Evolutionary conservation across 2,888 invertebrate genomes (phyloP), one percentile per base, ranked within the genome.

Genomic region (Dione juno): DNA sequence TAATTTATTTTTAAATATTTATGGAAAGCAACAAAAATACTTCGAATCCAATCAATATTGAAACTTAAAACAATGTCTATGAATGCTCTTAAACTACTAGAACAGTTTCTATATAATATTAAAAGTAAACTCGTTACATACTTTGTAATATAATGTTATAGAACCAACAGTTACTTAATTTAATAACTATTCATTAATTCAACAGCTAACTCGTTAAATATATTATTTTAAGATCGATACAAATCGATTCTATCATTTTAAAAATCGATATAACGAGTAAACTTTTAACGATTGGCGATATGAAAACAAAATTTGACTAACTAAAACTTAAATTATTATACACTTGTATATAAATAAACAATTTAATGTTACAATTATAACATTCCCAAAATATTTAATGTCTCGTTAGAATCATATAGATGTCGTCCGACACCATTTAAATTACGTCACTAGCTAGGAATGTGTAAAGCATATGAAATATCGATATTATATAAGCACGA

Each of bases 381-480:
- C 45, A 48, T 52, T 64, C 19, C 35, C 11, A 68, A 40, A 48
- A 43, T 41, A 45, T 53, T 54, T 43, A 21, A n/a, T 64, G 45
- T 28, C n/a, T n/a, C 45, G 13, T 40, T 28, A 58, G 59, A 65
- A 40, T 50, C 21, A 58, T 59, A 52, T n/a, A 13, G 21, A 59
- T 59, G 28, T 52, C n/a, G 28, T 59, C 13, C 9, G 41, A 28
- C 50, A 50, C 50, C 40, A 40, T 48, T 41, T 40, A 28, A 59
- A 61, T 67, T 67, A 67, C 67, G 61, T 61, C 67, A 67, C 59
- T 61, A 67, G 16, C 50, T 50, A 58, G 21, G 48, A 13, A 40
- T 10, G 41, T 14, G 41, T 16, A 0, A 7, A 11, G n/a, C n/a
- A 11, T 28, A 28, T 28, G 28, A 28, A 16, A 57, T 16, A 40